Percentiles rank a stretch among this genome's conserved stretches.
These are phyloP conservation scores for Drosophila cracens DNA, from an alignment of 2,888 invertebrate species.

Conservation along the genomic window DNA sequence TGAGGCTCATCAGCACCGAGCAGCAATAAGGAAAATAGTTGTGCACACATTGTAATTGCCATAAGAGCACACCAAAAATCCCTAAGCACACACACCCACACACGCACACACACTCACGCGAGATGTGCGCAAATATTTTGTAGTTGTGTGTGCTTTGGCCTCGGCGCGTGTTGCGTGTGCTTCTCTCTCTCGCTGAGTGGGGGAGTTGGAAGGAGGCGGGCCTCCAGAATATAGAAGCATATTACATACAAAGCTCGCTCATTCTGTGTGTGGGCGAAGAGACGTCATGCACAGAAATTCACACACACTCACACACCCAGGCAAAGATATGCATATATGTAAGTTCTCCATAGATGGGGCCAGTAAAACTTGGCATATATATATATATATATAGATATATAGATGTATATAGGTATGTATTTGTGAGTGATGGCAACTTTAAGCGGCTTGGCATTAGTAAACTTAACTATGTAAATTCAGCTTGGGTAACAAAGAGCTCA, in stretches of 20 bases:
- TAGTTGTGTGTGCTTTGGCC: conserved; percentile 44
- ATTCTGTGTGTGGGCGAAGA: conserved; percentile 13
- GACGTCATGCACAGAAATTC: conserved; percentile 7
- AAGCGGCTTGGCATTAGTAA: neutral
- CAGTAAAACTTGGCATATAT: neutral
- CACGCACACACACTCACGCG: neutral
- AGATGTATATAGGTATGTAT: neutral
- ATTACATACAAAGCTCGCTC: conserved; percentile 15
- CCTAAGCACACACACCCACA: neutral
- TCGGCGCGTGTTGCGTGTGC: conserved; percentile 51
- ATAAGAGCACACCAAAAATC: conserved; percentile 5
- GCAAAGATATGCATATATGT: neutral
- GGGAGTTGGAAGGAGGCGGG: neutral
- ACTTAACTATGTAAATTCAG: neutral
- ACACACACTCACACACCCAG: neutral
- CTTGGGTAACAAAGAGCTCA: conserved; percentile 9
- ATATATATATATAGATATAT: neutral
- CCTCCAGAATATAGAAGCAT: conserved; percentile 21
- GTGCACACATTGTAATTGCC: conserved; percentile 33
- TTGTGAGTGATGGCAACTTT: conserved; percentile 1
- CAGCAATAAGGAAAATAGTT: neutral
- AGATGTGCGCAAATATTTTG: conserved; percentile 60
- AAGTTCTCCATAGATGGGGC: neutral
- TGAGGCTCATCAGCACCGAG: neutral
- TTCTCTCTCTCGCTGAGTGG: neutral